Evolutionary conservation across 2,888 invertebrate species (phyloP).

Genomic region (Oligia strigilis): DNA sequence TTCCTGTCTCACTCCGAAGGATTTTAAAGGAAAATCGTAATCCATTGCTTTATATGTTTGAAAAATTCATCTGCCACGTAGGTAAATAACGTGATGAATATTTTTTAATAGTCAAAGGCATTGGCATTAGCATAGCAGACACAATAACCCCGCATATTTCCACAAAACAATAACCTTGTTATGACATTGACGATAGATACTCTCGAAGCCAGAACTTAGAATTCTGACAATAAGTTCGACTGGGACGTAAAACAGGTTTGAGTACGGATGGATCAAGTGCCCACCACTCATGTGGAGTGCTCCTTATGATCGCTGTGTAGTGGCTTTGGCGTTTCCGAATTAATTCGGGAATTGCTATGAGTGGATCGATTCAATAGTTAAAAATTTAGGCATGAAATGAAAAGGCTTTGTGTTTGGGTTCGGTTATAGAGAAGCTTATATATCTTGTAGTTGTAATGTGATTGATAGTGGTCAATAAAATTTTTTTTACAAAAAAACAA

Average conservation of each 20-base stretch:
- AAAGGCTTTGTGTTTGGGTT: conserved; percentile 34
- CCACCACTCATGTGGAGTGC: conserved; percentile 65
- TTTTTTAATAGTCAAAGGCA: not conserved
- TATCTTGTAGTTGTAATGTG: not conserved
- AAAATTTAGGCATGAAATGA: conserved; percentile 34
- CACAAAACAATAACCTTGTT: conserved; percentile 8
- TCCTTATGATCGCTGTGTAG: conserved; percentile 66
- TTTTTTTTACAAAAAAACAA: not conserved
- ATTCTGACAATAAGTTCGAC: conserved; percentile 54
- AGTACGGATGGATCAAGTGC: conserved; percentile 72
- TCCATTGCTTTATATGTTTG: not conserved
- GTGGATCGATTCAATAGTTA: conserved; percentile 55
- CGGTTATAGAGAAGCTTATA: too few species aligned
- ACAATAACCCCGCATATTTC: not conserved
- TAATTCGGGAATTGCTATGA: conserved; percentile 53
- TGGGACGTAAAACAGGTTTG: conserved; percentile 63
- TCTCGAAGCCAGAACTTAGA: conserved; percentile 32
- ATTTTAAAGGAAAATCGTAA: not conserved
- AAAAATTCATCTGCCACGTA: not conserved
- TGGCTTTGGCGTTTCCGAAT: conserved; percentile 58
- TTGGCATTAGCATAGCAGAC: not conserved
- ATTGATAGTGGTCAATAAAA: not conserved
- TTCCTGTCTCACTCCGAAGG: not conserved
- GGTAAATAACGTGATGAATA: not conserved
- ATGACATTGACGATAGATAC: conserved; percentile 19